A percentile compares a stretch with the other conserved stretches of the same genome.
phyloP scores from a whole-genome alignment of 2,113 vertebrate species.

The Daboia siamensis region DNA sequence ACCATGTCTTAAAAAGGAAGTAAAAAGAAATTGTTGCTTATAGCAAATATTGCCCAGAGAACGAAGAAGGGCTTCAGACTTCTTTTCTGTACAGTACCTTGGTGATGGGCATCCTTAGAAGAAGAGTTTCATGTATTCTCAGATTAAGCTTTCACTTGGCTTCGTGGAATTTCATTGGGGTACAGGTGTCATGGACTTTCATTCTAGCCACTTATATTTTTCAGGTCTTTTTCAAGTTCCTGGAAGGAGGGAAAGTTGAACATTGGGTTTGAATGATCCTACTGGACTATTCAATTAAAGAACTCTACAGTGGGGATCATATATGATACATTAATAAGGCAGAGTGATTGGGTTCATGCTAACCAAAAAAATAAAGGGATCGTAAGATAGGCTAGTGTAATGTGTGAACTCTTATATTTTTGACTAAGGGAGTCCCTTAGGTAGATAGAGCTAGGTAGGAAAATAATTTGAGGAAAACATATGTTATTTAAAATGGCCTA shows the following conservation, averaged over 20 bases:
- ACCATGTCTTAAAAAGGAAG: not conserved
- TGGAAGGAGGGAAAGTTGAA: not conserved
- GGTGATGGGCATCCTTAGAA: not conserved
- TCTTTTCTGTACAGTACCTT: not conserved
- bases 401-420: not conserved
- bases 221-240: not conserved
- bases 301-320: not conserved
- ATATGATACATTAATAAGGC: not conserved
- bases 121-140: not conserved
- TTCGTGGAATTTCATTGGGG: not conserved
- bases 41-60: not conserved
- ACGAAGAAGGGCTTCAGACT: not conserved
- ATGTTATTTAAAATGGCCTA: not conserved
- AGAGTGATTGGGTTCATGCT: not conserved
- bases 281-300: not conserved
- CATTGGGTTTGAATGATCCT: not conserved
- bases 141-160: not conserved
- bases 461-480: not conserved
- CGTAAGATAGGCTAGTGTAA: not conserved
- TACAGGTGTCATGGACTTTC: not conserved
- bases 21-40: not conserved
- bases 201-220: not conserved
- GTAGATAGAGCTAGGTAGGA: not conserved
- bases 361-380: not conserved
- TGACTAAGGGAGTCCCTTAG: not conserved